A percentile compares a stretch with the other conserved stretches of the same genome.
Conservation (phyloP, 2,797 vertebrate genomes). For the Acrossocheilus fasciatus region DNA sequence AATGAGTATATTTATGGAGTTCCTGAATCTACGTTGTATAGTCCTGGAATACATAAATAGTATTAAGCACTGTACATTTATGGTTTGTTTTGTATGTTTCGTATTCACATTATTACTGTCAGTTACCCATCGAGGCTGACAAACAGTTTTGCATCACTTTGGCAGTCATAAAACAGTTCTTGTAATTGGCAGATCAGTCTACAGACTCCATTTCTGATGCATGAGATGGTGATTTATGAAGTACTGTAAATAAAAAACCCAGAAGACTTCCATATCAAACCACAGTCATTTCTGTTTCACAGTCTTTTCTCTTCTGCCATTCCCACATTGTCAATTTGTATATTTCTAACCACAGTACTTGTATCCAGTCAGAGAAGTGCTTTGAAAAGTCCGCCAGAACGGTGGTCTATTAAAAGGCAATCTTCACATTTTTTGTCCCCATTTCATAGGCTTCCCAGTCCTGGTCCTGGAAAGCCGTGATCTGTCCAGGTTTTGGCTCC, state of each 20-base stretch:
- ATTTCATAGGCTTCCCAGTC: conserved; percentile 56
- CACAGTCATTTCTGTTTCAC: conserved; percentile 49
- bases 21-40: conserved; percentile 77
- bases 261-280: conserved; percentile 36
- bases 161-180: conserved; percentile 75
- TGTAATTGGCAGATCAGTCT: conserved; percentile 58
- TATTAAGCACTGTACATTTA: conserved; percentile 79
- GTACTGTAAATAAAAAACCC: conserved; percentile 40
- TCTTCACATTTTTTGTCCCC: conserved; percentile 64
- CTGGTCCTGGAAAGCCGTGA: conserved; percentile 60
- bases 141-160: conserved; percentile 77
- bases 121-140: conserved; percentile 73
- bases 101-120: conserved; percentile 74
- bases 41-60: conserved; percentile 77
- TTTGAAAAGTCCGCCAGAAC: conserved; percentile 49
- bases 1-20: conserved; percentile 78
- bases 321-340: conserved; percentile 29
- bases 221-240: conserved; percentile 51
- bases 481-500: conserved; percentile 70
- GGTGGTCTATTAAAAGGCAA: conserved; percentile 76
- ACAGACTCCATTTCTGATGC: conserved; percentile 47
- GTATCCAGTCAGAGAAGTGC: conserved; percentile 46
- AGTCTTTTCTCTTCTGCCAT: conserved; percentile 32
- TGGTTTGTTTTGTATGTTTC: conserved; percentile 67
- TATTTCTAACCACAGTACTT: conserved; percentile 43